Evolutionary conservation across 2,888 invertebrate genomes (phyloP).

Genomic region (Mythimna vitellina): DNA sequence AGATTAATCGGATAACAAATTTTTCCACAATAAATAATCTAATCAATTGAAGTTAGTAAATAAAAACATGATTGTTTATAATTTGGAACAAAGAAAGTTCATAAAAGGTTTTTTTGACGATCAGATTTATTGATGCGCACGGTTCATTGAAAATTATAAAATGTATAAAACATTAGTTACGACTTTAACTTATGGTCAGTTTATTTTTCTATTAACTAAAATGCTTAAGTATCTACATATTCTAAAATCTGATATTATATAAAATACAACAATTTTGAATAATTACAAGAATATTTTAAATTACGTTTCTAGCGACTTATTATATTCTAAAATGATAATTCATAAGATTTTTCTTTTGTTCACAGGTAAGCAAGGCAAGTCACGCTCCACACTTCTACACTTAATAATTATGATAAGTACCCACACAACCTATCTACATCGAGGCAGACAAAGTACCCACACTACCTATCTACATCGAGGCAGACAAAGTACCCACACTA

Average conservation of each 20-base stretch:
- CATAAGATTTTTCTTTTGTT: slow-evolving; percentile 37
- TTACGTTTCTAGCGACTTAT: not conserved
- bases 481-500: too few relatives aligned
- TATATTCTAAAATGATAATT: not conserved
- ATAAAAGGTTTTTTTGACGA: slow-evolving; percentile 16
- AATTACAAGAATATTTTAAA: not conserved
- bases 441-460: not conserved
- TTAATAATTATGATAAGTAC: slow-evolving; percentile 13
- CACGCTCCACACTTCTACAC: slow-evolving; percentile 8
- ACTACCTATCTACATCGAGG: not conserved
- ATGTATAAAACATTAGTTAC: not conserved
- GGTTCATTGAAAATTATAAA: not conserved
- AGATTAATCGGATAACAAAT: not conserved
- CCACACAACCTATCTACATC: not conserved
- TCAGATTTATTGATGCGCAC: slow-evolving; percentile 2
- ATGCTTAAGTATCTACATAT: too few relatives aligned
- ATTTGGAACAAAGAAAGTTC: not conserved
- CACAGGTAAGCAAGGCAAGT: slow-evolving; percentile 61
- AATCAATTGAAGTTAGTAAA: slow-evolving; percentile 12
- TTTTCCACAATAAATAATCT: not conserved
- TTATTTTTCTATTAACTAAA: not conserved
- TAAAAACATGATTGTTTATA: slow-evolving; percentile 4
- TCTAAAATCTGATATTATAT: too few relatives aligned
- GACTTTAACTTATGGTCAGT: not conserved
- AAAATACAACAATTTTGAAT: too few relatives aligned